Conservation (phyloP, 2,888 invertebrate genomes). For the Myopa testacea region DNA sequence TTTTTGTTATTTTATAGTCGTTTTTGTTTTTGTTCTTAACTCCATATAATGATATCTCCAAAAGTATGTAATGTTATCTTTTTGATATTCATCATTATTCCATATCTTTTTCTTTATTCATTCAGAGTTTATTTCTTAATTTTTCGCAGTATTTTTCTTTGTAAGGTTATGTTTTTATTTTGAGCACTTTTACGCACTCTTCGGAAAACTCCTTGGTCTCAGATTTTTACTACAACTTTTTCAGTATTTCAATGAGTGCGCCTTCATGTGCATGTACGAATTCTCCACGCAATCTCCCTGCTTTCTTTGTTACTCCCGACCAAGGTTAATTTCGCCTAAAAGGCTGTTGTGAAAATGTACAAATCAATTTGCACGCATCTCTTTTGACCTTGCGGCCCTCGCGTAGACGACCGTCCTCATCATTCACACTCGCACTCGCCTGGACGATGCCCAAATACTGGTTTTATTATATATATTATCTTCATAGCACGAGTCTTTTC, state of each 20-base stretch:
- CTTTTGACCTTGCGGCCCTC: slow-evolving; percentile 20
- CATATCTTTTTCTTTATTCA: too few species aligned
- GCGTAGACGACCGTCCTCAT: not conserved
- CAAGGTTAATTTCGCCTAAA: slow-evolving; percentile 28
- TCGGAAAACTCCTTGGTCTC: not conserved
- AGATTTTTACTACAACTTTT: not conserved
- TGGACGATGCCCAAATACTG: not conserved
- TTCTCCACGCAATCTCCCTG: not conserved
- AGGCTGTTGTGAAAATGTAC: slow-evolving; percentile 14
- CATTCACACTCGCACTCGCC: too few species aligned
- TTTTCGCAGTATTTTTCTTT: too few species aligned
- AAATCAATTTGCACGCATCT: slow-evolving; percentile 20
- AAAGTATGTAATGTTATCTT: too few species aligned
- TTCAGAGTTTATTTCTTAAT: too few species aligned
- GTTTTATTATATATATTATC: not conserved
- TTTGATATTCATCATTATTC: too few species aligned
- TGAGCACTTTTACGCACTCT: not conserved
- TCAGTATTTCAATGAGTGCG: not conserved
- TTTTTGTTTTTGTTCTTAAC: too few species aligned
- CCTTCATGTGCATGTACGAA: not conserved
- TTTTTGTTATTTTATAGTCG: too few species aligned
- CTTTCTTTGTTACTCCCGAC: slow-evolving; percentile 8
- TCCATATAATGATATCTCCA: too few species aligned
- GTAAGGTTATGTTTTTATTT: not conserved
- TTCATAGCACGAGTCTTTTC: not conserved